Conservation (phyloP, 2,113 vertebrate genomes). For the Colinus virginianus region DNA sequence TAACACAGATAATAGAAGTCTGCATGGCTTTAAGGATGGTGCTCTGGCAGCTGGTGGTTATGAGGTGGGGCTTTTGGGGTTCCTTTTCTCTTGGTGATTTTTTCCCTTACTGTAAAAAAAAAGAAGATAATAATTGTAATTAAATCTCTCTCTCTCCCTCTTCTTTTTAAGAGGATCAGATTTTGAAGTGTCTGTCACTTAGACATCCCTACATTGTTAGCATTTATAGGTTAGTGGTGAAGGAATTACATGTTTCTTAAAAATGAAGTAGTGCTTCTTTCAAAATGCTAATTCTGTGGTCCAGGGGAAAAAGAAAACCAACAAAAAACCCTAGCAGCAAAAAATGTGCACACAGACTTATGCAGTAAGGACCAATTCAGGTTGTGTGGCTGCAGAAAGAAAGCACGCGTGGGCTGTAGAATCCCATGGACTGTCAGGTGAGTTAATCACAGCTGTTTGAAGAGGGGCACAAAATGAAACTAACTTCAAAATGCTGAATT, state of each 20-base stretch:
- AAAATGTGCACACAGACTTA: neutral
- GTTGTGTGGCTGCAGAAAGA: neutral
- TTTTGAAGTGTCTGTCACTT: neutral
- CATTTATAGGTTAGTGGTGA: neutral
- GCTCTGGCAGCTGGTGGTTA: neutral
- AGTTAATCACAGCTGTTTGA: neutral
- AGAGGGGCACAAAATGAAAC: neutral
- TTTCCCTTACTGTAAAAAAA: neutral
- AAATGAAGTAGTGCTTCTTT: neutral
- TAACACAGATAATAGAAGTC: accelerated
- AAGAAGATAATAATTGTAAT: no score
- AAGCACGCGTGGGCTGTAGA: neutral
- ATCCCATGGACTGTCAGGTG: neutral
- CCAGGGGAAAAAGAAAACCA: neutral
- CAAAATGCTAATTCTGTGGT: neutral
- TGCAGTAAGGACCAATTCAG: neutral
- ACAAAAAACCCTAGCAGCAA: neutral
- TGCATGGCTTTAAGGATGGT: neutral
- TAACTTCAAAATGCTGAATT: neutral
- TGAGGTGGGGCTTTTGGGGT: neutral
- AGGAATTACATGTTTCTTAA: neutral
- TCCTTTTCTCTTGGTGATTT: neutral
- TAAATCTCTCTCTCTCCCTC: neutral
- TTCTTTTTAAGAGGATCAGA: neutral
- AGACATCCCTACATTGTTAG: neutral